These are phyloP conservation scores for Xyrichtys novacula DNA, from an alignment of 2,797 vertebrate genomes.

Conservation along the genomic window DNA sequence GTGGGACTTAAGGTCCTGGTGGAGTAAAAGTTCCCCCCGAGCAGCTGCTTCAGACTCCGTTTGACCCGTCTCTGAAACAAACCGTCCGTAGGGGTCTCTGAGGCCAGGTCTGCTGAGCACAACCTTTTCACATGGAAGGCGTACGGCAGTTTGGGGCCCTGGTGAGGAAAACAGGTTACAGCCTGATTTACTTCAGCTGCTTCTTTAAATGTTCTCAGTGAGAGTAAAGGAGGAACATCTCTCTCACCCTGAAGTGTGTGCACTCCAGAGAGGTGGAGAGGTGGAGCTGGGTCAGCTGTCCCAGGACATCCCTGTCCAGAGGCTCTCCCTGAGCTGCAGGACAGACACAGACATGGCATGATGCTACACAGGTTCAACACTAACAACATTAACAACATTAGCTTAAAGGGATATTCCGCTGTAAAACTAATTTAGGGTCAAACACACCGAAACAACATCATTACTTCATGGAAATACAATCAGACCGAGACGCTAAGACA, in stretches of 20 bases:
- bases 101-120: slow-evolving; percentile 41
- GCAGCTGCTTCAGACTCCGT: slow-evolving; percentile 34
- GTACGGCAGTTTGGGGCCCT: slow-evolving; percentile 51
- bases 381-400: too few species aligned
- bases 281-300: slow-evolving; percentile 63
- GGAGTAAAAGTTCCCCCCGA: slow-evolving; percentile 42
- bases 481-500: too few species aligned
- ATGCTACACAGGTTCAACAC: too few species aligned
- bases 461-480: too few species aligned
- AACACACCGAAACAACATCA: too few species aligned
- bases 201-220: background rate
- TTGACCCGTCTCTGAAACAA: slow-evolving; percentile 39
- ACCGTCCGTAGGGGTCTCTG: slow-evolving; percentile 48
- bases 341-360: slow-evolving; percentile 3
- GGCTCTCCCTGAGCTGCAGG: slow-evolving; percentile 48
- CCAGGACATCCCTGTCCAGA: slow-evolving; percentile 46
- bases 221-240: too few species aligned
- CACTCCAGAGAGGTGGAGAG: slow-evolving; percentile 58
- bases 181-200: background rate
- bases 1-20: slow-evolving; percentile 14
- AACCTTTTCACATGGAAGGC: slow-evolving; percentile 42
- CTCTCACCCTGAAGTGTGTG: slow-evolving; percentile 45
- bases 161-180: background rate
- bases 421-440: too few species aligned
- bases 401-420: too few species aligned